Evolutionary conservation across 2,888 invertebrate genomes (phyloP).

Genomic region (Pharmacophagus antenor): DNA sequence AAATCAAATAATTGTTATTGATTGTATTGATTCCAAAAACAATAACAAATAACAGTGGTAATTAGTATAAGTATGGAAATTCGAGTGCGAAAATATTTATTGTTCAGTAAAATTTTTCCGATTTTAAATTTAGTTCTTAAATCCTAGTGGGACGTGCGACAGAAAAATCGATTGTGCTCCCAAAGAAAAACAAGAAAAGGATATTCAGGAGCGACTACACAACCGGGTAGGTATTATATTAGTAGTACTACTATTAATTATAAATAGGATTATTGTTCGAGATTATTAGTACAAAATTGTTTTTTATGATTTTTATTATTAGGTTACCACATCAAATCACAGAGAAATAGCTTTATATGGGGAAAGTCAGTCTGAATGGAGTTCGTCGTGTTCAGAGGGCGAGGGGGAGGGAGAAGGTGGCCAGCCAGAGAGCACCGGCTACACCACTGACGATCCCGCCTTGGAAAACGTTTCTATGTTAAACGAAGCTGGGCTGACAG

Average conservation of each 20-base stretch:
- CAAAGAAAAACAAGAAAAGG: slow-evolving; percentile 62
- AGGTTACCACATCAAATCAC: slow-evolving; percentile 66
- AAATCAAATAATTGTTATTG: too few relatives aligned
- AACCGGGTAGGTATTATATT: slow-evolving; percentile 57
- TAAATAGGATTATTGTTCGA: background rate
- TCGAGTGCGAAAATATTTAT: too few relatives aligned
- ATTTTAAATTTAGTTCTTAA: background rate
- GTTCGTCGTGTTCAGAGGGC: slow-evolving; percentile 81
- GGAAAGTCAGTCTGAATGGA: slow-evolving; percentile 92
- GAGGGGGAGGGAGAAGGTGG: slow-evolving; percentile 73
- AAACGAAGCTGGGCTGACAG: slow-evolving; percentile 92
- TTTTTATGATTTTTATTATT: slow-evolving; percentile 12
- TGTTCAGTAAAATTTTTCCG: background rate
- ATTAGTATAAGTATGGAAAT: too few relatives aligned
- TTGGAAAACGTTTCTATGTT: slow-evolving; percentile 91
- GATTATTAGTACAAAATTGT: background rate
- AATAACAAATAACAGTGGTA: too few relatives aligned
- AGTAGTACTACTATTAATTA: slow-evolving; percentile 29
- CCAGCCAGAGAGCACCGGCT: slow-evolving; percentile 87
- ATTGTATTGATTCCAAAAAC: too few relatives aligned
- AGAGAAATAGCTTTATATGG: slow-evolving; percentile 75
- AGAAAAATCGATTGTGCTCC: slow-evolving; percentile 53
- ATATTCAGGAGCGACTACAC: slow-evolving; percentile 61
- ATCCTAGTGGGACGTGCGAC: slow-evolving; percentile 52
- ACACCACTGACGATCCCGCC: slow-evolving; percentile 93